Evolutionary conservation across 2,113 vertebrate genomes (phyloP).

Genomic region (Manacus vitellinus): DNA sequence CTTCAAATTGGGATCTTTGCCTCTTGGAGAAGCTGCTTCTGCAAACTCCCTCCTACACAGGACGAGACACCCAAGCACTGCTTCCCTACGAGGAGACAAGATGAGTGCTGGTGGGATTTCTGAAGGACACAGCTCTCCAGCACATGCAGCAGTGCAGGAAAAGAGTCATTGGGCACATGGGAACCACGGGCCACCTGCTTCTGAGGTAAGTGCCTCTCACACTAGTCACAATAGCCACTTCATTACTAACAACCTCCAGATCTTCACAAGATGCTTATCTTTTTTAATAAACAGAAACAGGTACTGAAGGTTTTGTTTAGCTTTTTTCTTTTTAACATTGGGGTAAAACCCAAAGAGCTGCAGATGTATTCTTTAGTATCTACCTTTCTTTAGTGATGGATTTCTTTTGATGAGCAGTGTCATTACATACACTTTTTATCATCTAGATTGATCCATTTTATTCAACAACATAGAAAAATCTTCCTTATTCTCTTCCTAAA

Average conservation of each 20-base stretch:
- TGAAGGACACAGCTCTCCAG: neutral
- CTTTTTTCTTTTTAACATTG: neutral
- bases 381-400: neutral
- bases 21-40: neutral
- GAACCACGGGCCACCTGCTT: neutral
- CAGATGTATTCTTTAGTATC: neutral
- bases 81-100: neutral
- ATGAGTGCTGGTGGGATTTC: neutral
- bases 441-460: neutral
- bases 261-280: neutral
- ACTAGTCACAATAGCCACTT: neutral
- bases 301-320: neutral
- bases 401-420: neutral
- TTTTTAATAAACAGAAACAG: slow-evolving; percentile 32
- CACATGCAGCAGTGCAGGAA: neutral
- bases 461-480: neutral
- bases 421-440: neutral
- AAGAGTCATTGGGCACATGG: fast-evolving
- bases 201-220: neutral
- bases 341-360: neutral
- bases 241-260: neutral
- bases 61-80: neutral
- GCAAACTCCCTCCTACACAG: neutral
- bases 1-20: neutral
- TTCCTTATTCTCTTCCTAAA: neutral